phyloP scores from a whole-genome alignment of 2,888 invertebrate species.

The Plemyria rubiginata region DNA sequence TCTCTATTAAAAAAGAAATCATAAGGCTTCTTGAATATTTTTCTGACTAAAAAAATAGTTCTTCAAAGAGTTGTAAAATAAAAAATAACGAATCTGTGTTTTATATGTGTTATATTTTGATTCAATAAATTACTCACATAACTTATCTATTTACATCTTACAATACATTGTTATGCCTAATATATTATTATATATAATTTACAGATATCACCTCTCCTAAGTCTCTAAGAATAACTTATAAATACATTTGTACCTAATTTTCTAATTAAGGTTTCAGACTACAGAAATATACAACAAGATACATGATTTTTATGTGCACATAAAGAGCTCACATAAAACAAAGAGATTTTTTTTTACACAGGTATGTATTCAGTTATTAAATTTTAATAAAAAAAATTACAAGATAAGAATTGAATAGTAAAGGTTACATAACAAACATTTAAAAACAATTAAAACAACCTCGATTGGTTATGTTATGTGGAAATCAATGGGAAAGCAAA shows the following conservation, averaged over 20 bases:
- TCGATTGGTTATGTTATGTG: not conserved
- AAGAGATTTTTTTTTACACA: too few relatives aligned
- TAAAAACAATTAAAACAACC: not conserved
- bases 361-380: too few relatives aligned
- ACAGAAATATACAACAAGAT: conserved; percentile 56
- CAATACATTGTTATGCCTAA: conserved; percentile 58
- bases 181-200: conserved; percentile 54
- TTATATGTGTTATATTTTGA: conserved; percentile 81
- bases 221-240: conserved; percentile 68
- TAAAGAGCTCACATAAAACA: not conserved
- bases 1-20: too few relatives aligned
- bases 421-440: not conserved
- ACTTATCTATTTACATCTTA: conserved; percentile 81
- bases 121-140: conserved; percentile 83
- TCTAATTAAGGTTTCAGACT: conserved; percentile 68
- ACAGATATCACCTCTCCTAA: conserved; percentile 71
- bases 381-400: too few relatives aligned
- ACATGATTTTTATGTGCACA: conserved; percentile 10
- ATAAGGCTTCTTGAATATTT: too few relatives aligned
- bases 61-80: conserved; percentile 3
- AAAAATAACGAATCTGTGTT: conserved; percentile 52
- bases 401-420: not conserved
- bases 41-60: too few relatives aligned
- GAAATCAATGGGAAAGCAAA: too few relatives aligned
- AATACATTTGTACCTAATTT: conserved; percentile 75